Evolutionary conservation across 2,888 invertebrate species (phyloP).

Genomic region (Hydrotaea cyrtoneurina): DNA sequence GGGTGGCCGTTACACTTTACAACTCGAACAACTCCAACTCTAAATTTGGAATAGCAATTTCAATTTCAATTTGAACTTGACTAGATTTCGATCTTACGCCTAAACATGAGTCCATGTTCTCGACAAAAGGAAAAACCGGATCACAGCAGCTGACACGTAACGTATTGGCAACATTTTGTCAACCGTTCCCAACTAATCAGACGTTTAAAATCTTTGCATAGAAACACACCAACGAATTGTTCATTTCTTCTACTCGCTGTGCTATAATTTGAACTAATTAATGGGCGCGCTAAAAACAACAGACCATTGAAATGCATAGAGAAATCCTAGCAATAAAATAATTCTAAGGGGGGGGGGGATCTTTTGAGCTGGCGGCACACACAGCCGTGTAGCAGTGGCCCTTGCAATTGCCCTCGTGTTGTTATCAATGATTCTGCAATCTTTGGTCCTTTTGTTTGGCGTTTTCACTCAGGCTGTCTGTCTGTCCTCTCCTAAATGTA

Average conservation of each 20-base stretch:
- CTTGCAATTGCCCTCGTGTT: slow-evolving; percentile 48
- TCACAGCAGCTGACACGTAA: slow-evolving; percentile 18
- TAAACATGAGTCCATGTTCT: no score
- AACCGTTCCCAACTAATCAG: slow-evolving; percentile 2
- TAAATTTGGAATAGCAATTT: no score
- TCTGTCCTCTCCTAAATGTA: neutral
- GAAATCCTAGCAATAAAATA: slow-evolving; percentile 48
- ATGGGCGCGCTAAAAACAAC: slow-evolving; percentile 48
- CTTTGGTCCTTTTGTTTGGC: slow-evolving; percentile 7
- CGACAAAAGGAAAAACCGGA: neutral
- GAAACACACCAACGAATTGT: neutral
- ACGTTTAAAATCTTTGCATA: neutral
- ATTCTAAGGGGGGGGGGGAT: slow-evolving; percentile 45
- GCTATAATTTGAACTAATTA: slow-evolving; percentile 59
- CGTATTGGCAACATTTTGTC: neutral
- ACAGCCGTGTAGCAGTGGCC: neutral
- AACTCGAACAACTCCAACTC: no score
- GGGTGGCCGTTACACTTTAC: no score
- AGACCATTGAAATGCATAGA: neutral
- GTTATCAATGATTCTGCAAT: slow-evolving; percentile 64
- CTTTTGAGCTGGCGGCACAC: neutral
- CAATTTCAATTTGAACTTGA: no score
- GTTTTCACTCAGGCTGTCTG: neutral
- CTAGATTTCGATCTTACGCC: no score
- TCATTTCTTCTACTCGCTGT: neutral